Conservation (phyloP, 2,113 vertebrate species). For the Callorhinus ursinus region DNA sequence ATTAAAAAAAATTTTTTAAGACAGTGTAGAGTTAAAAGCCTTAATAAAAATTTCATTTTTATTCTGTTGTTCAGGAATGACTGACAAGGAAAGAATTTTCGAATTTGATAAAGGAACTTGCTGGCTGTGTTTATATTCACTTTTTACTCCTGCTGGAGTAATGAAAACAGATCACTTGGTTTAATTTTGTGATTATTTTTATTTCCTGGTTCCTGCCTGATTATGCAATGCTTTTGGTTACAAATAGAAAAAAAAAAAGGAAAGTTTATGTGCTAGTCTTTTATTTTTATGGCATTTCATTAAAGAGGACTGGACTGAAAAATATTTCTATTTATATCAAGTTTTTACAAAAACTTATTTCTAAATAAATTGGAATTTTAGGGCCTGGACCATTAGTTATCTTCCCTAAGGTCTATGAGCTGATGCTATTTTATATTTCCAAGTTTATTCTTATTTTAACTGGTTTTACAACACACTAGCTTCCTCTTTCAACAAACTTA, state of each 20-base stretch:
- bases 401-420: background rate
- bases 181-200: slow-evolving; percentile 75
- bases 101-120: slow-evolving; percentile 53
- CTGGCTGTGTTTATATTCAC: slow-evolving; percentile 48
- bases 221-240: slow-evolving; percentile 61
- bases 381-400: background rate
- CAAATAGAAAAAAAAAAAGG: slow-evolving; percentile 34
- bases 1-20: background rate
- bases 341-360: slow-evolving; percentile 45
- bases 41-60: slow-evolving; percentile 33
- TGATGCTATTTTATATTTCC: slow-evolving; percentile 25
- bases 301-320: background rate
- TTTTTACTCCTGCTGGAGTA: slow-evolving; percentile 46
- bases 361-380: slow-evolving; percentile 20
- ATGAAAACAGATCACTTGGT: slow-evolving; percentile 59
- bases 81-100: slow-evolving; percentile 50
- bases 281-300: slow-evolving; percentile 38
- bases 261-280: background rate
- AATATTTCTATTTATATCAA: background rate
- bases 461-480: background rate
- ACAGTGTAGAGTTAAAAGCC: background rate
- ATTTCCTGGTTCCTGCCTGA: slow-evolving; percentile 61
- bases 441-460: slow-evolving; percentile 36
- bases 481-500: slow-evolving; percentile 69
- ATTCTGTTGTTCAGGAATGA: slow-evolving; percentile 23